phyloP scores from a whole-genome alignment of 2,113 vertebrate genomes.

The Hippocampus zosterae region DNA sequence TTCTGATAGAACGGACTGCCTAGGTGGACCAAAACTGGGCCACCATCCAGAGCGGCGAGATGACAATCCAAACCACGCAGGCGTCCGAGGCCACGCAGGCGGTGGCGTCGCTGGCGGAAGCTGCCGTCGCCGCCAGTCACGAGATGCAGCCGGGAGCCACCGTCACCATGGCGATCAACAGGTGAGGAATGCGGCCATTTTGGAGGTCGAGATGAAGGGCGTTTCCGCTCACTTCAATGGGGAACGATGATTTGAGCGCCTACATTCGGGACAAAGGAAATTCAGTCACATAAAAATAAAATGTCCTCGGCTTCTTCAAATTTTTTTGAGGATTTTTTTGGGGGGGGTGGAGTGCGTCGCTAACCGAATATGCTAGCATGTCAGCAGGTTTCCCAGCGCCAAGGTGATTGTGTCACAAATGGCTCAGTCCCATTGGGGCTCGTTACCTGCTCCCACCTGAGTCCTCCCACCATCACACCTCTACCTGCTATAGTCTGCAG shows the following conservation, averaged over 20 bases:
- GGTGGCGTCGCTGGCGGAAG: constrained; percentile 91
- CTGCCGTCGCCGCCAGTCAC: constrained; percentile 90
- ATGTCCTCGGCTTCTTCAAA: not conserved
- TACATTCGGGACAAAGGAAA: no score
- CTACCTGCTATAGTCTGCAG: constrained; percentile 22
- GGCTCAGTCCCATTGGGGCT: constrained; percentile 63
- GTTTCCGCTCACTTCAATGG: no score
- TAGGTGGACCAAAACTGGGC: constrained; percentile 88
- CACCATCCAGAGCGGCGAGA: constrained; percentile 90
- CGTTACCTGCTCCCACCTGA: constrained; percentile 72
- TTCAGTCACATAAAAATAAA: not conserved
- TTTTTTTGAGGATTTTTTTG: not conserved
- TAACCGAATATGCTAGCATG: constrained; percentile 6
- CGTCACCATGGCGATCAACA: constrained; percentile 98
- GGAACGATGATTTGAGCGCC: no score
- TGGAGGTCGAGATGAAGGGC: not conserved
- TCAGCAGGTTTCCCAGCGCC: constrained; percentile 20
- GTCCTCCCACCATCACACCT: constrained; percentile 27
- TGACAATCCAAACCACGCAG: constrained; percentile 98
- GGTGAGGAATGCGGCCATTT: constrained; percentile 63
- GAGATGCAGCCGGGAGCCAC: constrained; percentile 92
- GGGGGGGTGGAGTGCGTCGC: not conserved
- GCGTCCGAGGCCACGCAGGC: constrained; percentile 95
- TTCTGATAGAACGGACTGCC: not conserved
- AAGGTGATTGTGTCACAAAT: constrained; percentile 41